Conservation (phyloP, 2,797 vertebrate genomes). For the Sebastes wilsoni region DNA sequence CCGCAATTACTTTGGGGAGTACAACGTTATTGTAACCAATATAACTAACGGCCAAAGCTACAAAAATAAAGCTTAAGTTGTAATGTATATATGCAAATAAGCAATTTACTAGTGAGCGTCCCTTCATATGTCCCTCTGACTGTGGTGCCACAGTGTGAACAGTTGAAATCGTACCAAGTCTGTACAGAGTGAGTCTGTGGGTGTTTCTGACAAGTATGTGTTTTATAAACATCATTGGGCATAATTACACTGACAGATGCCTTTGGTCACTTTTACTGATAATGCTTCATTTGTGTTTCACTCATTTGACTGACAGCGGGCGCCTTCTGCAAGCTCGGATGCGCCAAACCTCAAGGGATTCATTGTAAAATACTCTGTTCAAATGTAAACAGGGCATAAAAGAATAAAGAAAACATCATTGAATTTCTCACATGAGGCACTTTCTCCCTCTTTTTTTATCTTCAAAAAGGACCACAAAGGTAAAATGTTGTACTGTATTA, state of each 20-base stretch:
- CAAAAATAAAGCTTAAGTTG: neutral
- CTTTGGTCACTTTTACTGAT: slow-evolving; percentile 9
- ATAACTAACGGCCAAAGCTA: neutral
- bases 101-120: neutral
- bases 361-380: neutral
- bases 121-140: neutral
- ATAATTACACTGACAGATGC: slow-evolving; percentile 14
- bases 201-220: neutral
- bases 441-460: neutral
- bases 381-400: neutral
- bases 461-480: neutral
- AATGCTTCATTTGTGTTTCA: slow-evolving; percentile 10
- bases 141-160: neutral
- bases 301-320: slow-evolving; percentile 12
- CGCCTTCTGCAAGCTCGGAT: neutral
- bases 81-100: neutral
- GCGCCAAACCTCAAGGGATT: neutral
- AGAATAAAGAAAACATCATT: neutral
- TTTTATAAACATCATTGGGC: slow-evolving; percentile 3
- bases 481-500: neutral
- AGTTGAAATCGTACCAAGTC: neutral
- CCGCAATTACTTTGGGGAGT: neutral
- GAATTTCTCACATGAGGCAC: neutral
- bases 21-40: neutral
- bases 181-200: neutral